These are phyloP conservation scores for Fundulus diaphanus DNA, from an alignment of 2,797 vertebrate species.

Conservation along the genomic window DNA sequence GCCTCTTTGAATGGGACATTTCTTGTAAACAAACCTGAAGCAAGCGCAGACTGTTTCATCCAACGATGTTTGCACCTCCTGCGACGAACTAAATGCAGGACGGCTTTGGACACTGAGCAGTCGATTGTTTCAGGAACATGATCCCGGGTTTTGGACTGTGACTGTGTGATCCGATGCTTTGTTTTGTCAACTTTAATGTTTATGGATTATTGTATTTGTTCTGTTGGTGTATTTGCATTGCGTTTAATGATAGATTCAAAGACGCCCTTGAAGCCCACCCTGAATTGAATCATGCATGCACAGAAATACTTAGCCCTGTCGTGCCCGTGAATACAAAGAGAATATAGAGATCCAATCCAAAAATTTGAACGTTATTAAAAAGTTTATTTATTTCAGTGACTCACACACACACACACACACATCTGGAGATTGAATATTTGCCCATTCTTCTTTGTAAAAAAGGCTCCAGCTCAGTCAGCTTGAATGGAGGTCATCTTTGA, in stretches of 20 bases:
- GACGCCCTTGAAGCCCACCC: background rate
- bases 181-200: slow-evolving; percentile 1
- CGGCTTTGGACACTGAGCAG: background rate
- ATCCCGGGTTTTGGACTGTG: background rate
- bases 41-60: background rate
- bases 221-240: background rate
- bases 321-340: too few relatives aligned
- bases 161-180: background rate
- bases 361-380: too few relatives aligned
- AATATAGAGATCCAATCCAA: too few relatives aligned
- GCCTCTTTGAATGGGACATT: background rate
- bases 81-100: background rate
- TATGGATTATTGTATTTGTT: background rate
- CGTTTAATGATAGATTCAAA: background rate
- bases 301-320: background rate
- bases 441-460: too few relatives aligned
- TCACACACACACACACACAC: too few relatives aligned
- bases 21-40: background rate
- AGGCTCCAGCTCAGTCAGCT: too few relatives aligned
- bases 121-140: background rate
- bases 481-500: background rate
- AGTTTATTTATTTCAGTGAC: too few relatives aligned
- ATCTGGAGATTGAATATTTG: too few relatives aligned
- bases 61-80: background rate
- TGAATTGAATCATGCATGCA: background rate